Evolutionary conservation across 1,140 invertebrate species (phyloP), one percentile per base, ranked within the genome.

Genomic region (Pogonognathellus flavescens): DNA sequence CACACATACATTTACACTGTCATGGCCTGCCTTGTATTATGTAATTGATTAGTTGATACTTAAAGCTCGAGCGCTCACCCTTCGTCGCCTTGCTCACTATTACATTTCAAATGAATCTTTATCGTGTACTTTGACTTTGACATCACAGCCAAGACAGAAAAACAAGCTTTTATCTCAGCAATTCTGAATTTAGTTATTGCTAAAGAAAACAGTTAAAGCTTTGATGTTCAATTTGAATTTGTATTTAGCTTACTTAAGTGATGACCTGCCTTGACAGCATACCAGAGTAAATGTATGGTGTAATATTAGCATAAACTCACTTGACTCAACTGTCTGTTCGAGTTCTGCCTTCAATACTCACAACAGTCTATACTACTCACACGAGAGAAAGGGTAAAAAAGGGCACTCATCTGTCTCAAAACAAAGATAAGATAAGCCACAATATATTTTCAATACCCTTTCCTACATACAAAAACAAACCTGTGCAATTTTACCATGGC

Each of bases 41-140:
- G 62, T 66, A 66, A 66, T 66, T 66, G 62, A 66, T 66, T 66
- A 66, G 62, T 66, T 66, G 62, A 66, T 66, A 66, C 62, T 66
- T 66, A 25, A 25, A 66, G 62, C 62, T 66, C 31, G 31, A 41
- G 31, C 31, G 31, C 31, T 41, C 31, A 41, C 6, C 31, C 31
- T 41, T 66, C 25, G 20, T 66, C 62, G 25, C 62, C 25, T 25
- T 18, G 11, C 62, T 66, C 62, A 25, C 62, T 25, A 25, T 25
- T 25, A 66, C 25, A 66, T 66, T 66, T 20, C 20, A 66, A 66
- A 66, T 66, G 62, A 60, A 60, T 18, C 22, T 60, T 60, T 60
- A 60, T 60, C 9, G n/a, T 20, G 18, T 11, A 10, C 59, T 60
- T 18, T 10, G 0, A 7, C 22, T 20, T 60, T 60, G 11, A 10